Evolutionary conservation across 2,113 vertebrate genomes (phyloP), one percentile per base, ranked within the genome.

Genomic region (Macquaria australasica): DNA sequence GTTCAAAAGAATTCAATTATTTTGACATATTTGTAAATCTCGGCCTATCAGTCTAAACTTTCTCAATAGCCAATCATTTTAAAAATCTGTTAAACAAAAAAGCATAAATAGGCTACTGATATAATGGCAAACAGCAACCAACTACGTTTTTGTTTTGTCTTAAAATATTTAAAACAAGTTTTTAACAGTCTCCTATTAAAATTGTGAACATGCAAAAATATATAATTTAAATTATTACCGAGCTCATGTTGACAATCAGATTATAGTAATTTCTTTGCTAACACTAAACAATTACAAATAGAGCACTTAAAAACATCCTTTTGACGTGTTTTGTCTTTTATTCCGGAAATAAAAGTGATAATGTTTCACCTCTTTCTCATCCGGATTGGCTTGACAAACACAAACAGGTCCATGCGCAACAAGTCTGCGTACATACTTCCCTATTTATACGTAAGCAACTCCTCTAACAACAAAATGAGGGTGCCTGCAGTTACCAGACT

Each of bases 381-480:
- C 28, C 56, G 53, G 4, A 39, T 4, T 50, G 37, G 18, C 58
- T 73, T 37, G 48, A 73, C 7, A 34, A 77, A 82, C 34, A 72
- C 53, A 76, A 78, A 79, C 66, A 83, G 64, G 59, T 56, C 63
- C 60, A 45, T 20, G 64, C 62, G 63, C 80, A 86, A 85, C 75
- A 84, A 12, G 75, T 81, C 50, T 85, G 62, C 77, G 53, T 59
- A 28, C 68, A 41, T 31, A 10, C 48, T 50, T 69, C 34, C 60
- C 60, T 89, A 79, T 84, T 91, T 93, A 88, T 12, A 79, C 73
- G 9, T 62, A 91, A 91, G 91, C 84, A 84, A 59, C 67, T 37
- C 41, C 60, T 83, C 73, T 1, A 15, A 58, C 41, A 80, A 62
- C 63, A 62, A 28, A 82, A 93, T 85, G 75, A 86, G 82, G 84